A percentile compares a stretch with the other conserved stretches of the same genome.
phyloP scores from a whole-genome alignment of 2,113 vertebrate genomes.

The Erythrocercus mccallii region DNA sequence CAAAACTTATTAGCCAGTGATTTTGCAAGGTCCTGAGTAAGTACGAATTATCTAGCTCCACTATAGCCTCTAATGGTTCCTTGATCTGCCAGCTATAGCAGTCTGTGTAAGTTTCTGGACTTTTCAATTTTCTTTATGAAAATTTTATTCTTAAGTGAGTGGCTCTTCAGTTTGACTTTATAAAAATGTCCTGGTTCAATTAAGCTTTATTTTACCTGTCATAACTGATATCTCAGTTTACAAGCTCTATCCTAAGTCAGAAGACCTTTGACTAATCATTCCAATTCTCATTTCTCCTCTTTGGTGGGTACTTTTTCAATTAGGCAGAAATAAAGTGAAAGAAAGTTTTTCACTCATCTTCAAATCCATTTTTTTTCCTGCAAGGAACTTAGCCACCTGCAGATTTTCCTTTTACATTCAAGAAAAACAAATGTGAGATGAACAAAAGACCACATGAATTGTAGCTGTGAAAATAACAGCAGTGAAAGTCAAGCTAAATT shows the following conservation, averaged over 20 bases:
- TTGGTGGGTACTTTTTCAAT: neutral
- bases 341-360: neutral
- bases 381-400: neutral
- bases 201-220: neutral
- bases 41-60: neutral
- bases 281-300: neutral
- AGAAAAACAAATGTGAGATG: neutral
- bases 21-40: neutral
- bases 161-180: neutral
- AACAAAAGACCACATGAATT: neutral
- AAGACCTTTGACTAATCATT: neutral
- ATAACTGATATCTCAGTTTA: neutral
- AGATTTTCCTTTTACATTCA: neutral
- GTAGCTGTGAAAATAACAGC: neutral
- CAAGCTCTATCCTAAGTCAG: neutral
- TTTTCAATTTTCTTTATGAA: neutral
- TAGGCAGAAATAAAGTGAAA: neutral
- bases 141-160: neutral
- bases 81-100: neutral
- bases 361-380: neutral
- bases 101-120: neutral
- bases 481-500: neutral
- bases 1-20: slow-evolving; percentile 1
- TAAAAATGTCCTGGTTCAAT: neutral
- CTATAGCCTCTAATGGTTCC: neutral